Base-by-base conservation (phyloP, 35 echinoderm and acorn worm genomes). In the Hemicentrotus pulcherrimus region DNA sequence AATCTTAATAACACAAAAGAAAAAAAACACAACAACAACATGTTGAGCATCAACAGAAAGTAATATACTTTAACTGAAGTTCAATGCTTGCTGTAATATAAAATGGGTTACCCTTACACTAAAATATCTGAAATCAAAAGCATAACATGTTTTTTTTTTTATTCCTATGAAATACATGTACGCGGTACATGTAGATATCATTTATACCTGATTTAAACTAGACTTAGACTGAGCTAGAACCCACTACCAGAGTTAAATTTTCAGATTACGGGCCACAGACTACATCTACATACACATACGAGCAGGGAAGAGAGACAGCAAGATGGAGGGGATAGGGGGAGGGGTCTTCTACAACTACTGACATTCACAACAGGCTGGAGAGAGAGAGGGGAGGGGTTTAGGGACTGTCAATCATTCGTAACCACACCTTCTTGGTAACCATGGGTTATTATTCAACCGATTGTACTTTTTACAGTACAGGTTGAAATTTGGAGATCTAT, bases 401-500 rank as follows among this genome's bases (percentile, higher is more conserved):
- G 46, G 32, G 15, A 93, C 91, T 48, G 46, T 90, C 46, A 33
- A 90, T 45, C 88, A 93, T 47, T 93, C 30, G 15, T 31, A 93
- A 47, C 91, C 91, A 93, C 32, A 93, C 91, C 91, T 93, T 93
- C 91, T 47, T 47, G 32, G 45, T 58, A 93, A 93, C 91, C 91
- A 58, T 32, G 91, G 91, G 48, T 93, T 93, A 58, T 31, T 93
- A 93, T 93, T 93, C 91, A 93, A 58, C 48, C 91, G 45, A 33
- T 93, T 93, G 91, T 93, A 93, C 91, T 93, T 93, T 93, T 93
- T 93, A 55, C 91, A 93, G 46, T 93, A 90, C 88, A 90, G 88
- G 88, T 90, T 90, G 88, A 32, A 93, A 19, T 46, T 93, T 93
- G 91, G 91, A 50, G 91, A 93, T 93, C 91, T 93, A 58, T 8